Percentiles rank a stretch among this genome's conserved stretches.
phyloP scores from a whole-genome alignment of 2,113 vertebrate species.

The Cyrtonyx montezumae region DNA sequence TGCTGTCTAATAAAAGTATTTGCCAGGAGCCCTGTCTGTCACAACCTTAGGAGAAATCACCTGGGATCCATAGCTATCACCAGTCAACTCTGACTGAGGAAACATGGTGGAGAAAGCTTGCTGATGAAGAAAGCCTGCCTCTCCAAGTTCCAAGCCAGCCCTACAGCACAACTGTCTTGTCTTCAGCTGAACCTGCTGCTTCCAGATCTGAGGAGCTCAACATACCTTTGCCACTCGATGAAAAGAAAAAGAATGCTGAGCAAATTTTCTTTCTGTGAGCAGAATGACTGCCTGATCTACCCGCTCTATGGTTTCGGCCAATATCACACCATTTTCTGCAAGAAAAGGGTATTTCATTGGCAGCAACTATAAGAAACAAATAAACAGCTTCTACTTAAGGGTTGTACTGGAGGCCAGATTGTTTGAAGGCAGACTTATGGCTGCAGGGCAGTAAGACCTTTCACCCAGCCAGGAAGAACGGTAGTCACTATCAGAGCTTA shows the following conservation, averaged over 20 bases:
- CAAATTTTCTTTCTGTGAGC: background rate
- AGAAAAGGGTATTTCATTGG: background rate
- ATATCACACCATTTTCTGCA: background rate
- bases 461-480: background rate
- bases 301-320: background rate
- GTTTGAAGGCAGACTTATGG: background rate
- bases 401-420: background rate
- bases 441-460: background rate
- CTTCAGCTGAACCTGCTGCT: background rate
- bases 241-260: background rate
- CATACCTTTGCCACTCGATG: background rate
- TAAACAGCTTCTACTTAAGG: background rate
- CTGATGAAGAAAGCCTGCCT: background rate
- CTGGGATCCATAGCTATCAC: background rate
- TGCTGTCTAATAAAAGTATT: background rate
- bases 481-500: background rate
- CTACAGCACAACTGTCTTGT: background rate
- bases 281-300: background rate
- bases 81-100: background rate
- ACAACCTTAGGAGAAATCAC: background rate
- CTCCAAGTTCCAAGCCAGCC: background rate
- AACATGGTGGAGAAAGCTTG: background rate
- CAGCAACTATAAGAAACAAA: background rate
- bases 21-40: background rate
- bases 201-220: background rate